Evolutionary conservation across 1,140 invertebrate genomes (phyloP), one percentile per base, ranked within the genome.

Genomic region (Laupala kohalensis): DNA sequence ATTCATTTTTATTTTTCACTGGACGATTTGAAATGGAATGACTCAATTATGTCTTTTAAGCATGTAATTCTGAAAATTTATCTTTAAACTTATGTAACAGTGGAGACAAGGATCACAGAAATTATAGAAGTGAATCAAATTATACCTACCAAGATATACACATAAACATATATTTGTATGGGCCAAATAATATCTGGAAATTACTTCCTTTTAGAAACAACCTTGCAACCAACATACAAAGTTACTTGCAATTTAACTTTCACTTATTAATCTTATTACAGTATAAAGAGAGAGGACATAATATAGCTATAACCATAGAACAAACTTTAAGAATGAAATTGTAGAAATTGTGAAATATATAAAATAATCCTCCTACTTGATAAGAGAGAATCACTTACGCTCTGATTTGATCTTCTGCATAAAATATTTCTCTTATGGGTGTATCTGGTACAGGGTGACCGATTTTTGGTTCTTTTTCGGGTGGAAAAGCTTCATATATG

Each of bases 401-500:
- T 88, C 94, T 84, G 19, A 94, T 83, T 69, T 84, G 78, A 83
- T 97, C 95, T 84, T 97, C 95, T 74, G 87, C 81, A 76, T 96
- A 97, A 71, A 95, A 88, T 72, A 97, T 94, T 66, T 86, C 79
- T 75, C 78, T 84, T 13, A 94, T 80, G 65, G 86, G 78, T 37
- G 84, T 80, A 23, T 84, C 80, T 1, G 86, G 81, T 30, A 83
- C 81, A 27, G 85, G 83, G 76, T 90, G 83, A 66, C 89, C 86
- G 81, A 83, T 93, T 62, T 80, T 80, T 9, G 94, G 95, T 77
- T 92, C 89, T 64, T 86, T 79, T 74, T 89, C 88, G 4, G 95
- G 95, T 6, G 94, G 94, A 82, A 94, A 95, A 13, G 89, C 86
- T 81, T 89, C 85, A 77, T 95, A 95, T 23, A 97, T 79, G 80